These are phyloP conservation scores for Endomychus coccineus DNA, from an alignment of 2,888 invertebrate genomes.

Conservation along the genomic window DNA sequence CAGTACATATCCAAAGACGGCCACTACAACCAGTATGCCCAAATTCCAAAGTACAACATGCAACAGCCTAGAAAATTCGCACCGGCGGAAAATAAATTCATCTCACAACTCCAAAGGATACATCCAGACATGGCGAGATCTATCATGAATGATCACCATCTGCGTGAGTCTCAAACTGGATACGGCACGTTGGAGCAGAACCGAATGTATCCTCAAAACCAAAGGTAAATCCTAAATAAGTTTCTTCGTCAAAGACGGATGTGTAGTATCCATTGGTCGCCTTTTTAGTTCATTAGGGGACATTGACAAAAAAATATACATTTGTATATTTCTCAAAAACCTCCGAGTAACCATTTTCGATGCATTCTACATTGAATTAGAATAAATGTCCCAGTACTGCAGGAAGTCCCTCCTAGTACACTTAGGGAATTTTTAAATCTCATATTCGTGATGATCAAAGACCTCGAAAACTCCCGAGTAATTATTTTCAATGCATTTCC, in stretches of 20 bases:
- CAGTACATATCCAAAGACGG: conserved; percentile 31
- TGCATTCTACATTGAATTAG: too few species aligned
- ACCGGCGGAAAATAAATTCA: conserved; percentile 31
- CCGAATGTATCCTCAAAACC: conserved; percentile 31
- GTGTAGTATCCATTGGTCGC: neutral
- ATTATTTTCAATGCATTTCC: too few species aligned
- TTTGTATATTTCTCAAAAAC: too few species aligned
- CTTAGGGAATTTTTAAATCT: too few species aligned
- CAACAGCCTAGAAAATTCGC: conserved; percentile 17
- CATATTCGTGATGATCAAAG: too few species aligned
- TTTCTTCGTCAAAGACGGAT: conserved; percentile 4
- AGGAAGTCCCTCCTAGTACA: too few species aligned
- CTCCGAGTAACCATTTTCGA: too few species aligned
- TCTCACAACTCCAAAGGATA: conserved; percentile 35
- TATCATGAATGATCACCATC: conserved; percentile 36
- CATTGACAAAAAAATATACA: too few species aligned
- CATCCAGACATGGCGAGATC: conserved; percentile 37
- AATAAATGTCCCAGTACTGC: too few species aligned
- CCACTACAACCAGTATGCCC: conserved; percentile 21
- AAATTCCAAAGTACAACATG: conserved; percentile 27
- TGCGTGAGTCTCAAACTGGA: conserved; percentile 18
- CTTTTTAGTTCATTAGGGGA: too few species aligned
- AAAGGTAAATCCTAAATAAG: conserved; percentile 23
- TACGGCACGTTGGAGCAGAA: conserved; percentile 27
- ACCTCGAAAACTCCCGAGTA: too few species aligned